A percentile compares a stretch with the other conserved stretches of the same genome.
phyloP scores from a whole-genome alignment of 2,113 vertebrate genomes.

The Phodopus roborovskii region DNA sequence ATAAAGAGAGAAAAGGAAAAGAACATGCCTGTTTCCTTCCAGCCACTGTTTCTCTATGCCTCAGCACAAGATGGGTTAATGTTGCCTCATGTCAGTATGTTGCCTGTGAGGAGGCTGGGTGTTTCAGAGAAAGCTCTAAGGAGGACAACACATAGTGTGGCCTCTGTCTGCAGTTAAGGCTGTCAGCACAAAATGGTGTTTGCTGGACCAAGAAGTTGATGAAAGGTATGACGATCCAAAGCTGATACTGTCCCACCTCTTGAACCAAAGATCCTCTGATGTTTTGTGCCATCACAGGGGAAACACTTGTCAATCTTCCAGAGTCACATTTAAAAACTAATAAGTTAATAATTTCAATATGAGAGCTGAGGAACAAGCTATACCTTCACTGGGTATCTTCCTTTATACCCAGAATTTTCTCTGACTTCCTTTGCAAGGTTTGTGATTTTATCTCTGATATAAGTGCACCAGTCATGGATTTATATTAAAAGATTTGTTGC shows the following conservation, averaged over 20 bases:
- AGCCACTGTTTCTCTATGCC: not conserved
- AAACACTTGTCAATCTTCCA: not conserved
- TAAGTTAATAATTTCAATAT: too few species aligned
- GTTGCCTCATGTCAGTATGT: not conserved
- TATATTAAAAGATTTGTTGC: constrained; percentile 6
- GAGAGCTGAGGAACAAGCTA: not conserved
- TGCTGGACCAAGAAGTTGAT: not conserved
- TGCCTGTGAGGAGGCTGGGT: not conserved
- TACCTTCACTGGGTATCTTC: not conserved
- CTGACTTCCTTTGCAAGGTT: not conserved
- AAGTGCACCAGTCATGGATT: not conserved
- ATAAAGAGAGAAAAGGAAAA: not conserved
- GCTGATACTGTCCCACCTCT: not conserved
- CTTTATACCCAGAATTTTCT: not conserved
- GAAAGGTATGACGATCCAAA: not conserved
- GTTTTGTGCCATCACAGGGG: not conserved
- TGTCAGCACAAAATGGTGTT: not conserved
- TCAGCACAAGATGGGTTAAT: not conserved
- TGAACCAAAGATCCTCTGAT: not conserved
- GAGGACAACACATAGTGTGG: not conserved
- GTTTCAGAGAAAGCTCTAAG: not conserved
- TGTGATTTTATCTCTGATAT: not conserved
- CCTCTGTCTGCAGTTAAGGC: not conserved
- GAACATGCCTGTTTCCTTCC: not conserved
- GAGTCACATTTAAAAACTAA: not conserved